Evolutionary conservation across 2,113 vertebrate species (phyloP).

Genomic region (Ranitomeya variabilis): DNA sequence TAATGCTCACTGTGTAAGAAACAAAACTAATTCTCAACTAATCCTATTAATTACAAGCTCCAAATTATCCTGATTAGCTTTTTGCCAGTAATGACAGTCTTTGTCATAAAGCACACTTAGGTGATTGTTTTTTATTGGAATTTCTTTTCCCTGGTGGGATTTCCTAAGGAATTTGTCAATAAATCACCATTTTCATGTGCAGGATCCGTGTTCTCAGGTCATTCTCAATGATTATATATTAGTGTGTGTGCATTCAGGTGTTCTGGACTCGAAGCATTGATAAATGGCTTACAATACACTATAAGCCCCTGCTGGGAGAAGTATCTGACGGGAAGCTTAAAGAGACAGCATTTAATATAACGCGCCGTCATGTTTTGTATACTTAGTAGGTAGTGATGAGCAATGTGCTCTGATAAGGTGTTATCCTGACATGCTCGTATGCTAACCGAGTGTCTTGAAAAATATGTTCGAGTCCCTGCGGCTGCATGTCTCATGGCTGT

Average conservation of each 20-base stretch:
- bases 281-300: not conserved
- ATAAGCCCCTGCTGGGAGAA: not conserved
- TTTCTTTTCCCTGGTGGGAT: not conserved
- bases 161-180: slow-evolving; percentile 2
- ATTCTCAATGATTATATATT: slow-evolving; percentile 28
- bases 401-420: no score
- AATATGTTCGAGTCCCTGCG: no score
- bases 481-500: no score
- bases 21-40: not conserved
- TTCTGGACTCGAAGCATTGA: not conserved
- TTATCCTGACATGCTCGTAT: no score
- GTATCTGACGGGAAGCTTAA: not conserved
- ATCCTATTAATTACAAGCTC: slow-evolving; percentile 31
- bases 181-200: slow-evolving; percentile 19
- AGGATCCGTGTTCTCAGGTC: not conserved
- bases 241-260: slow-evolving; percentile 8
- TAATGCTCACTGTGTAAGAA: not conserved
- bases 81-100: slow-evolving; percentile 5
- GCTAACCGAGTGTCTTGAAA: no score
- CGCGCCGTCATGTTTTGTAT: not conserved
- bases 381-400: not conserved
- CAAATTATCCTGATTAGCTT: slow-evolving; percentile 35
- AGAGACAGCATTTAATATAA: not conserved
- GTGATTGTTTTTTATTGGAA: slow-evolving; percentile 17
- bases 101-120: slow-evolving; percentile 12